Conservation (phyloP, 2,797 vertebrate genomes). For the Darevskia mixta region DNA sequence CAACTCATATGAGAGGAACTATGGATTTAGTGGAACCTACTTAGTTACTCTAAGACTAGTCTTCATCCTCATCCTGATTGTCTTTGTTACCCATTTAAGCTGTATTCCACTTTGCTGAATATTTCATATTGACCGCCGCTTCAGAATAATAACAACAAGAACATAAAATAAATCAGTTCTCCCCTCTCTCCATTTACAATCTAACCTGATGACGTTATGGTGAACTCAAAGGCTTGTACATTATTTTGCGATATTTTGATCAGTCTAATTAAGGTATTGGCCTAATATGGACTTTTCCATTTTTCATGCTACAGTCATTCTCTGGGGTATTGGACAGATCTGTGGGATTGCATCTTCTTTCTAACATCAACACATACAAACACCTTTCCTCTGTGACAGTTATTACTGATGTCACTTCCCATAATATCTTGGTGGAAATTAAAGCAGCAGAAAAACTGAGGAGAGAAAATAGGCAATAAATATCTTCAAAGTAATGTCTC, state of each 20-base stretch:
- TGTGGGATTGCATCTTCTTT: neutral
- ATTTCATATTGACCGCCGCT: too few relatives aligned
- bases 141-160: too few relatives aligned
- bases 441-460: slow-evolving; percentile 44
- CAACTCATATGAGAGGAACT: neutral
- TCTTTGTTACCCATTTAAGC: neutral
- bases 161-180: too few relatives aligned
- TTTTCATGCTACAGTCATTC: neutral
- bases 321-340: neutral
- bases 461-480: slow-evolving; percentile 36
- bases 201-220: too few relatives aligned
- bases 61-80: neutral
- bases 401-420: slow-evolving; percentile 71
- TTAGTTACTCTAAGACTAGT: neutral
- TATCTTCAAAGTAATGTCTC: slow-evolving; percentile 69
- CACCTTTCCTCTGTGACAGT: slow-evolving; percentile 64
- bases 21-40: neutral
- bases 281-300: neutral
- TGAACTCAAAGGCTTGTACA: too few relatives aligned
- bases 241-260: too few relatives aligned
- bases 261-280: neutral
- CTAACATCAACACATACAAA: slow-evolving; percentile 29
- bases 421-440: slow-evolving; percentile 46
- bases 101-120: neutral
- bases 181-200: too few relatives aligned